These are phyloP conservation scores for Mionectes olivaceus DNA, from an alignment of 2,797 vertebrate species.

Conservation along the genomic window DNA sequence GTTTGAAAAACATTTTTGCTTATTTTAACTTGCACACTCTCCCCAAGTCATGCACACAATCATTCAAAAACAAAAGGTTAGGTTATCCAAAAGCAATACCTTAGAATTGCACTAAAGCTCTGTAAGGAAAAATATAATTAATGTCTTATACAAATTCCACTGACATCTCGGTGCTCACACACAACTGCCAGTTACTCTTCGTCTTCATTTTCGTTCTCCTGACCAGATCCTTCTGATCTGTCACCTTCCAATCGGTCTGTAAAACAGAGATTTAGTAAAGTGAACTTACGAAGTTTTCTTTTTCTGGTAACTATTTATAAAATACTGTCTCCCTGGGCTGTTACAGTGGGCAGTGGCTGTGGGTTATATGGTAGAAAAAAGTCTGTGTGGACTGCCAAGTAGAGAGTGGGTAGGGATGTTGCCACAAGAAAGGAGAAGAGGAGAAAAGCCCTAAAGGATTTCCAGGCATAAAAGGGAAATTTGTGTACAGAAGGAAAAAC, in stretches of 20 bases:
- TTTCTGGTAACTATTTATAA: background rate
- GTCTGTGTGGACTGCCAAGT: background rate
- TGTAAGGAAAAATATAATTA: constrained; percentile 92
- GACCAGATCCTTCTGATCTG: constrained; percentile 94
- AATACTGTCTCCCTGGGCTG: background rate
- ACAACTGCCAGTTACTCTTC: constrained; percentile 82
- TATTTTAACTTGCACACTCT: constrained; percentile 77
- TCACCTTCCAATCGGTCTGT: constrained; percentile 93
- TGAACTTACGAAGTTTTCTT: background rate
- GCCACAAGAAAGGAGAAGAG: background rate
- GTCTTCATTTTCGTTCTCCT: constrained; percentile 92
- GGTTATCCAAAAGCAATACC: constrained; percentile 84
- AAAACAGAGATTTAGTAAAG: constrained; percentile 24
- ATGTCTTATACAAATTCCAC: constrained; percentile 91
- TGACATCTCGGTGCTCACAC: constrained; percentile 84
- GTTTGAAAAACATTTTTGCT: constrained; percentile 79
- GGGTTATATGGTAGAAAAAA: background rate
- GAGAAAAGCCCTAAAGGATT: background rate
- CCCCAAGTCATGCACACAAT: constrained; percentile 81
- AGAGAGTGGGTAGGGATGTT: background rate
- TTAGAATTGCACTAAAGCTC: constrained; percentile 93
- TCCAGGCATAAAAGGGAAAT: background rate
- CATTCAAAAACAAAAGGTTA: constrained; percentile 86
- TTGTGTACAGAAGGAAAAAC: background rate
- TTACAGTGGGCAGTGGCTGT: background rate